Percentiles rank a stretch among this genome's conserved stretches.
Evolutionary conservation across 2,888 invertebrate genomes (phyloP).

Genomic region (Criorhina ranunculi): DNA sequence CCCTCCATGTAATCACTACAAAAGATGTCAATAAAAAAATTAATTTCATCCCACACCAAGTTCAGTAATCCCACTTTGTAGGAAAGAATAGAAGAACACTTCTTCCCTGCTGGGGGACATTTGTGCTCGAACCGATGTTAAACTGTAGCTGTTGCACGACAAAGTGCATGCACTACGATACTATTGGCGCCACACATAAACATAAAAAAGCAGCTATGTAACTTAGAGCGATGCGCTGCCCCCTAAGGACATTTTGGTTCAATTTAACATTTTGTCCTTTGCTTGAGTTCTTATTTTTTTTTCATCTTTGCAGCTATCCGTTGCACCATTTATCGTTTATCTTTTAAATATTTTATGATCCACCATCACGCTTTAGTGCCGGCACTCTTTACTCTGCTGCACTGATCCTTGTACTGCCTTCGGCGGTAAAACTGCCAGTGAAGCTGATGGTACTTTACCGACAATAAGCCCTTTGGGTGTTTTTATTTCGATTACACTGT

Average conservation of each 20-base stretch:
- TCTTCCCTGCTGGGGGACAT: neutral
- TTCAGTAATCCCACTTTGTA: neutral
- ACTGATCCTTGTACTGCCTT: slow-evolving; percentile 58
- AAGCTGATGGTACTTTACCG: slow-evolving; percentile 72
- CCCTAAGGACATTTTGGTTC: slow-evolving; percentile 62
- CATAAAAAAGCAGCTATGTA: slow-evolving; percentile 29
- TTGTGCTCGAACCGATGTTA: slow-evolving; percentile 23
- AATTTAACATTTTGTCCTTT: slow-evolving; percentile 60
- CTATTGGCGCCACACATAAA: slow-evolving; percentile 45
- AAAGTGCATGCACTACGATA: slow-evolving; percentile 41
- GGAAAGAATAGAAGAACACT: neutral
- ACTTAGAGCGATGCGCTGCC: slow-evolving; percentile 63
- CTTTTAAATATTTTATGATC: slow-evolving; percentile 76
- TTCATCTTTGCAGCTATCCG: slow-evolving; percentile 61
- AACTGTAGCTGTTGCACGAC: slow-evolving; percentile 38
- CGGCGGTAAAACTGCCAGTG: slow-evolving; percentile 61
- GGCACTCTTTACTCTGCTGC: slow-evolving; percentile 48
- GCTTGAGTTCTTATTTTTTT: slow-evolving; percentile 25
- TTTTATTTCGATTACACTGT: slow-evolving; percentile 74
- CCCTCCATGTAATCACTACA: slow-evolving; percentile 51
- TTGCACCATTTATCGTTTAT: slow-evolving; percentile 75
- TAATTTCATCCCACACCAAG: slow-evolving; percentile 26
- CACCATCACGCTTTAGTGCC: slow-evolving; percentile 70
- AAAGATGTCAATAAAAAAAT: slow-evolving; percentile 58
- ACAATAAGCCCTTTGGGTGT: slow-evolving; percentile 72